Evolutionary conservation across 2,888 invertebrate species (phyloP), one percentile per base, ranked within the genome.

Genomic region (Entomobrya proxima): DNA sequence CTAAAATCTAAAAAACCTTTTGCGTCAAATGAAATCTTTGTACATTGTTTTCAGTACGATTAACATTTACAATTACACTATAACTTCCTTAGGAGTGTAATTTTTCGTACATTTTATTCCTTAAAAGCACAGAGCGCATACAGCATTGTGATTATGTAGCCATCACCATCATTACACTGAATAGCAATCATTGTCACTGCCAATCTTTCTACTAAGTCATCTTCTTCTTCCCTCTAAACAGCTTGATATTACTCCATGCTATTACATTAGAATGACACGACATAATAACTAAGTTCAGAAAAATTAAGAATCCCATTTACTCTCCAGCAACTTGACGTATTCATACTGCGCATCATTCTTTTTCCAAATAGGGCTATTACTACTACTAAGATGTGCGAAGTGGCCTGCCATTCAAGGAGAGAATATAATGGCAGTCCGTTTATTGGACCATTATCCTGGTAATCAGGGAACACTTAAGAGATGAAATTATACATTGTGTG

Each of bases 351-450:
- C n/a, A n/a, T n/a, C n/a, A n/a, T n/a, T n/a, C n/a, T n/a, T n/a
- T n/a, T n/a, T 44, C 77, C 77, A 77, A 77, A 77, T 77, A 77
- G 77, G 77, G 77, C 61, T 64, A 77, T 77, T 64, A 77, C n/a
- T n/a, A n/a, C n/a, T n/a, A n/a, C n/a, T n/a, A n/a, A n/a, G n/a
- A n/a, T n/a, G n/a, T n/a, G n/a, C 24, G 58, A 58, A 58, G 13
- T 58, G 30, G 11, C 30, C 58, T 58, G 58, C 58, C 58, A 58
- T 58, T 58, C 58, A 58, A 58, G 30, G 9, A 58, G 58, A 58
- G n/a, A n/a, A n/a, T n/a, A n/a, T n/a, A n/a, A 58, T 58, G 58
- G 9, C 58, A 58, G 58, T 58, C 58, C 24, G 30, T 9, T 30
- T n/a, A 7, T 11, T n/a, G n/a, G 58, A n/a, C 58, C 27, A 58